Evolutionary conservation across 2,888 invertebrate genomes (phyloP), one percentile per base, ranked within the genome.

Genomic region (Archips crataeganus): DNA sequence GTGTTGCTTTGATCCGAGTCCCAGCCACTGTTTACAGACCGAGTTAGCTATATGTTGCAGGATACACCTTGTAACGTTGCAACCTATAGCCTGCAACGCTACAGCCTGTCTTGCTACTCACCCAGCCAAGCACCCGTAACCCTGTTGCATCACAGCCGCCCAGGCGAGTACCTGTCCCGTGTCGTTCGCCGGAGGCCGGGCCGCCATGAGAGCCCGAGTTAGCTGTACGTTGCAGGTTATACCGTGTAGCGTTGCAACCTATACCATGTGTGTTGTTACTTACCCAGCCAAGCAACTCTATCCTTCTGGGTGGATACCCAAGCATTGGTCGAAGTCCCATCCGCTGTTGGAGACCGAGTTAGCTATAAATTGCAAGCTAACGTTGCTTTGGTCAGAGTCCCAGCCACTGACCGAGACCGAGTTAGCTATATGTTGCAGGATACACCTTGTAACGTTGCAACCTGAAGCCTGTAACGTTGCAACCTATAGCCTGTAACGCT

Each of bases 101-200:
- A 34, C 32, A n/a, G n/a, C 49, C 4, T n/a, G 6, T 49, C 10
- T 11, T 45, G 36, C 13, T 0, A 82, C 84, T 92, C 84, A 97
- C 95, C 92, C 90, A 10, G 96, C 95, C 42, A 98, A 90, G 87
- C 97, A 97, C 0, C 96, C 94, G 79, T 97, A 96, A 0, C 97
- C 98, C 86, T 98, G 97, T 82, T 98, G 97, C 93, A 98, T 95
- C 0, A 97, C 97, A 15, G 97, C 96, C 70, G 98, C 91, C 99
- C 99, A 99, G 0, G 98, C 98, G 36, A 97, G 87, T 10, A 97
- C 96, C 64, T 97, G 97, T 68, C 97, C 97, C 0, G 96, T 93
- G 89, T 99, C 98, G 49, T 95, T 95, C 9, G 95, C 23, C 23
- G 23, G 23, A 23, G 23, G 23, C 23, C 23, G 23, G 23, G 23